Percentiles rank a stretch among this genome's conserved stretches.
Conservation (phyloP, 2,113 vertebrate genomes). For the Athene noctua region DNA sequence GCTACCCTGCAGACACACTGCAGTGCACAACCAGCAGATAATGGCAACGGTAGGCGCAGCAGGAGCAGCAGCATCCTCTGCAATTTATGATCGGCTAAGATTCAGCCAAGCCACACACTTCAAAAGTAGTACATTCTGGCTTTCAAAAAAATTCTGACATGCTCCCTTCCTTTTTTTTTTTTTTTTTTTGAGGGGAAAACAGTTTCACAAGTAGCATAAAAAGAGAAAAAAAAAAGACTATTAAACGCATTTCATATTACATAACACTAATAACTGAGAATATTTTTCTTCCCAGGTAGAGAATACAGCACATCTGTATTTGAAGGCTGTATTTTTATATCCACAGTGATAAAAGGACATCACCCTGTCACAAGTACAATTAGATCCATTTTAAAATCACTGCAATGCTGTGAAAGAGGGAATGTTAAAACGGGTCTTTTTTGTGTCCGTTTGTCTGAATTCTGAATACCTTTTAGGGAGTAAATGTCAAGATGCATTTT, state of each 20-base stretch:
- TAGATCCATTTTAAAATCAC: not conserved
- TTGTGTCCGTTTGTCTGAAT: not conserved
- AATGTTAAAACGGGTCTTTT: not conserved
- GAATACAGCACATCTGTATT: not conserved
- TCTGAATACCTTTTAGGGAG: not conserved
- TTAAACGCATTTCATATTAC: not conserved
- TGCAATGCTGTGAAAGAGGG: not conserved
- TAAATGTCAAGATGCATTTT: not conserved
- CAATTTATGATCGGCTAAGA: not conserved
- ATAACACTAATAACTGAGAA: not conserved
- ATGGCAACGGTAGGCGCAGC: fast-evolving
- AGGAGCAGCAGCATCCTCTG: not conserved
- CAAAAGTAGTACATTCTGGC: not conserved
- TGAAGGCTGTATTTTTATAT: slow-evolving; percentile 32
- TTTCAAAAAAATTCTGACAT: not conserved
- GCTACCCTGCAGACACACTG: not conserved
- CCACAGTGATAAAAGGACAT: not conserved
- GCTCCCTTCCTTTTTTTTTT: not conserved
- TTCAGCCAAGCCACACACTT: not conserved
- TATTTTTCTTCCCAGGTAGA: not conserved
- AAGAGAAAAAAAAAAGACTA: not conserved
- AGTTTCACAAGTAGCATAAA: not conserved
- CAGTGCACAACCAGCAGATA: not conserved
- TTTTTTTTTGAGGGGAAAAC: not conserved
- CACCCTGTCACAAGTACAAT: slow-evolving; percentile 28